Evolutionary conservation across 2,888 invertebrate genomes (phyloP), one percentile per base, ranked within the genome.

Genomic region (Baronia brevicornis): DNA sequence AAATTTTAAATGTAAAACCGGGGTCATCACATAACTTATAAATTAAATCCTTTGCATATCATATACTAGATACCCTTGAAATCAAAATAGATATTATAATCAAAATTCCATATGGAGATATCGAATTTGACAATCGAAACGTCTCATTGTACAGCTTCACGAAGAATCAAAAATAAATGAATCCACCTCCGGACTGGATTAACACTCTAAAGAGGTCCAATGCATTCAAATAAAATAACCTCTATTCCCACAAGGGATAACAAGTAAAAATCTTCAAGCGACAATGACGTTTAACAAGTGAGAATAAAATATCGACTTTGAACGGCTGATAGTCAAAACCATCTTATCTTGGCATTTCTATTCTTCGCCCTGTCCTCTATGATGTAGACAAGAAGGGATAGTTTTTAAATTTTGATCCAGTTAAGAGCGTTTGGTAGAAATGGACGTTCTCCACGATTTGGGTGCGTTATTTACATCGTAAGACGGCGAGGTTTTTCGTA

Each of bases 251-350:
- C 39, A 42, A 47, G 43, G 40, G 45, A 48, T 35, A 57, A 60
- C 61, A 63, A 70, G 63, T 69, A 62, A 67, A 65, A 70, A 67
- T 64, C 60, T 67, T 47, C 42, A 46, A 54, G 55, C 56, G 46
- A 61, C 65, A 75, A 77, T 72, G 60, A 64, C 64, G 60, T 72
- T 71, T 75, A 75, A 75, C 73, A 71, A 74, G 70, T 67, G 66
- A 44, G 68, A 68, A 72, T 73, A 74, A 72, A 74, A 77, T 77
- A 77, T 77, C 67, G 70, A 68, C 63, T 69, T 65, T 56, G 56
- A 56, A 51, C 48, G 59, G 54, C 50, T 57, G 52, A 58, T 60
- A 62, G 54, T 49, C 44, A 44, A 36, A 36, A 36, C 71, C 59
- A 60, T 17, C 37, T 13, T 36, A 49, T 14, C 17, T 28, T 9